Conservation (phyloP, 1,140 invertebrate species). For the Drosophila santomea region DNA sequence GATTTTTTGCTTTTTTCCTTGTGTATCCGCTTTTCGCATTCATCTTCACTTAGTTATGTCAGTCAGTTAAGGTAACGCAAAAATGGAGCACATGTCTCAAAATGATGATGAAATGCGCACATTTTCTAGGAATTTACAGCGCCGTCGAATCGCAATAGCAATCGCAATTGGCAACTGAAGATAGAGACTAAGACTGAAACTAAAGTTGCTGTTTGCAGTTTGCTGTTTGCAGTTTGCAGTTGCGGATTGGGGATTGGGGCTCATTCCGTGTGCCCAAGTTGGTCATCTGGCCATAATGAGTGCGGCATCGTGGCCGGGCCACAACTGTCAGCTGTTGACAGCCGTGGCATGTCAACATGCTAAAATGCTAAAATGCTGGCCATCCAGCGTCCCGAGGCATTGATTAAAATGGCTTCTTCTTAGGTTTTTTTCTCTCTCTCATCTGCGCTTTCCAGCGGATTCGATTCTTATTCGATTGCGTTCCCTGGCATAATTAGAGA, state of each 20-base stretch:
- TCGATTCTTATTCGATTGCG: slow-evolving; percentile 40
- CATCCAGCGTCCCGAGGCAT: slow-evolving; percentile 62
- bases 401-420: slow-evolving; percentile 69
- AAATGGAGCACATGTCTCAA: slow-evolving; percentile 82
- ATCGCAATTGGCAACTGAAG: slow-evolving; percentile 4
- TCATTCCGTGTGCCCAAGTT: slow-evolving; percentile 82
- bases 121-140: slow-evolving; percentile 80
- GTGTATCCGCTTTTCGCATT: slow-evolving; percentile 55
- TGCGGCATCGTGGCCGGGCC: slow-evolving; percentile 41
- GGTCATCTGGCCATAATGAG: slow-evolving; percentile 81
- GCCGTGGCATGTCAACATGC: slow-evolving; percentile 81
- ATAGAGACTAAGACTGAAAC: slow-evolving; percentile 14
- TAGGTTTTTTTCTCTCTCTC: slow-evolving; percentile 17
- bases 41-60: slow-evolving; percentile 84
- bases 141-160: slow-evolving; percentile 44
- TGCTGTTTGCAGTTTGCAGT: slow-evolving; percentile 60
- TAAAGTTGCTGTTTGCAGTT: slow-evolving; percentile 59
- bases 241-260: slow-evolving; percentile 54
- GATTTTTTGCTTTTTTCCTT: neutral
- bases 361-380: slow-evolving; percentile 76
- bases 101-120: slow-evolving; percentile 84
- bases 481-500: slow-evolving; percentile 48
- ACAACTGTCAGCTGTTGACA: slow-evolving; percentile 75
- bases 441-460: too few relatives aligned
- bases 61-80: slow-evolving; percentile 78